Evolutionary conservation across 2,797 vertebrate species (phyloP).

Genomic region (Gymnoscopelus microlampas): DNA sequence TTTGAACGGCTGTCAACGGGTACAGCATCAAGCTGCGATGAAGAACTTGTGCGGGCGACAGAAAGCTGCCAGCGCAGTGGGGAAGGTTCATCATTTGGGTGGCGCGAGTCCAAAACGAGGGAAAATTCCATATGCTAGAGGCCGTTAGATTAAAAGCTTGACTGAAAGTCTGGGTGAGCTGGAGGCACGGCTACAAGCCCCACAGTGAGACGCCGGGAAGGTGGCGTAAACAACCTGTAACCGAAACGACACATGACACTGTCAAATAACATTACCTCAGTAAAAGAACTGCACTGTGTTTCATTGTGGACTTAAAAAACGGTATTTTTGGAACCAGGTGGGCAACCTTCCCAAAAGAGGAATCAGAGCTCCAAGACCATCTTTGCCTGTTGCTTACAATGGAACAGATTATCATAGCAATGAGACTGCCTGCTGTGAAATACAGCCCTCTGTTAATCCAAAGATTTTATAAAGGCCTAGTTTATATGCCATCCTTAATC

Average conservation of each 20-base stretch:
- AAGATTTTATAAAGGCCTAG: background rate
- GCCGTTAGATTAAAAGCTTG: slow-evolving; percentile 41
- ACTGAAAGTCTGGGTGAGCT: slow-evolving; percentile 23
- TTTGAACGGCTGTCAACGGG: slow-evolving; percentile 47
- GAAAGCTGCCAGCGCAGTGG: slow-evolving; percentile 25
- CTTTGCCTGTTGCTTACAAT: slow-evolving; percentile 8
- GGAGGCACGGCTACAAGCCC: slow-evolving; percentile 13
- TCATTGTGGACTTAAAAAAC: slow-evolving; percentile 4
- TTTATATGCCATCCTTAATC: slow-evolving; percentile 5
- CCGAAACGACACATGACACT: background rate
- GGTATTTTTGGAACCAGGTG: background rate
- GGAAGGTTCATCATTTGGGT: slow-evolving; percentile 28
- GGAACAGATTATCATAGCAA: slow-evolving; percentile 4
- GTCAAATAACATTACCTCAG: slow-evolving; percentile 6
- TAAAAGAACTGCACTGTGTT: background rate
- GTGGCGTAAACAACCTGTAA: no score
- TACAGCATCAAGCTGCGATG: slow-evolving; percentile 43
- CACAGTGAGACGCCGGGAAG: no score
- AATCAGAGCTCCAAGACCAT: slow-evolving; percentile 7
- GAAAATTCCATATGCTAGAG: slow-evolving; percentile 37
- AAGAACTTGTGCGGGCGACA: slow-evolving; percentile 20
- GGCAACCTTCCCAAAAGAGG: slow-evolving; percentile 4
- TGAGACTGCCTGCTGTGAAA: slow-evolving; percentile 8
- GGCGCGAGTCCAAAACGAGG: slow-evolving; percentile 21
- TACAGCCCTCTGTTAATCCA: slow-evolving; percentile 9